Evolutionary conservation across 2,888 invertebrate species (phyloP), one percentile per base, ranked within the genome.

Genomic region (Polydrusus cervinus): DNA sequence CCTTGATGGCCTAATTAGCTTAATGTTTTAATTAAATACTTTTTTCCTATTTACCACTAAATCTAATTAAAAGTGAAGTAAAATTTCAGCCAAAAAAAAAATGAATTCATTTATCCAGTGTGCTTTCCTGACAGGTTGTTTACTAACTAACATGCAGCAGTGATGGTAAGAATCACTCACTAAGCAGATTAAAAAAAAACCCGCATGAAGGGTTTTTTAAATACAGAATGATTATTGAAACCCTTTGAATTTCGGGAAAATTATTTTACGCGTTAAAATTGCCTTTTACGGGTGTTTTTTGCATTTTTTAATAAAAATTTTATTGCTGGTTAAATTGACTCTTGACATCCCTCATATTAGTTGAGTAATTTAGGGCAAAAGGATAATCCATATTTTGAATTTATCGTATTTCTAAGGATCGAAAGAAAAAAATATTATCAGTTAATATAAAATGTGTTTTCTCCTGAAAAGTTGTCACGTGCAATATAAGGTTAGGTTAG

Each of bases 11-110:
- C 49, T 76, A 72, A 76, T 76, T 72, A 72, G 72, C 57, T 65
- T 69, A 72, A 76, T 76, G 72, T 72, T 69, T 64, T 72, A 76
- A 76, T 69, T 70, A 74, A 74, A 74, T 74, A 70, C 57, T 65
- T 70, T 65, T 66, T 18, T 60, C 74, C 74, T 60, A 65, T 74
- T 70, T 60, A 61, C 65, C 66, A 65, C 74, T 60, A 74, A 74
- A 65, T 74, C 66, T 74, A 74, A 74, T 74, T 74, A 74, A 61
- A 64, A 57, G 65, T 47, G 66, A 74, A 74, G 70, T 70, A 60
- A 74, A 70, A 74, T 57, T 65, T 65, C 57, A 64, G 16, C 74
- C 45, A 13, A 25, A 43, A 70, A 66, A 34, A 9, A 60, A 14
- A 60, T 30, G 43, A 30, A 60, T 72, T 49, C 57, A 69, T 71